phyloP scores from a whole-genome alignment of 2,888 invertebrate species.

The Helobdella robusta region DNA sequence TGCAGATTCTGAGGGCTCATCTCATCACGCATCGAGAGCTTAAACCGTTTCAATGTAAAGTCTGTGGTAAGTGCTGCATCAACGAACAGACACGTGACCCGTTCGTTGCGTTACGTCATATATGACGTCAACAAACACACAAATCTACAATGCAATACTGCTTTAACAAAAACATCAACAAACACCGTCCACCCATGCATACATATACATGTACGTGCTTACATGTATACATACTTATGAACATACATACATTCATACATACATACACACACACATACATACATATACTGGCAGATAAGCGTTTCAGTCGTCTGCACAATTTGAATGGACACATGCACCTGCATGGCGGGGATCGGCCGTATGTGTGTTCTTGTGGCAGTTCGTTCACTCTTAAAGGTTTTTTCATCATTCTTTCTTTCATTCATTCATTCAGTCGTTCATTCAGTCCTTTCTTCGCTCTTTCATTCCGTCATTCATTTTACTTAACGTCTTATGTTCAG shows the following conservation, averaged over 20 bases:
- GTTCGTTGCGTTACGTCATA: too few species aligned
- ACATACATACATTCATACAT: too few species aligned
- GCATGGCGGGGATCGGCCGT: slow-evolving; percentile 48
- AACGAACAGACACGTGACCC: too few species aligned
- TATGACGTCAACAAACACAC: too few species aligned
- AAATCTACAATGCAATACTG: too few species aligned
- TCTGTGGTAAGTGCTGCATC: slow-evolving; percentile 49
- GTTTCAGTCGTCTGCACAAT: slow-evolving; percentile 49
- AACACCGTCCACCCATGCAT: too few species aligned
- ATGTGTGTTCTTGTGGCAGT: slow-evolving; percentile 48
- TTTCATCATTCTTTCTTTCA: not conserved
- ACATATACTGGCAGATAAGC: slow-evolving; percentile 41
- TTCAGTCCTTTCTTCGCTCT: not conserved
- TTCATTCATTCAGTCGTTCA: not conserved
- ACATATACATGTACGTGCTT: too few species aligned
- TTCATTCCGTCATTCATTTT: not conserved
- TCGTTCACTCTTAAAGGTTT: slow-evolving; percentile 49
- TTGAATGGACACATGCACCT: slow-evolving; percentile 50
- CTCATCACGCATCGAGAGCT: slow-evolving; percentile 48
- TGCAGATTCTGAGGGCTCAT: slow-evolving; percentile 50
- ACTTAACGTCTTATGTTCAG: not conserved
- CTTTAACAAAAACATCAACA: too few species aligned
- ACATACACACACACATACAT: not conserved
- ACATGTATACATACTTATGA: too few species aligned
- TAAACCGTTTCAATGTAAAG: slow-evolving; percentile 48